Percentiles rank a stretch among this genome's conserved stretches.
Evolutionary conservation across 2,888 invertebrate genomes (phyloP).

Genomic region (Scelioninae gen. 2): DNA sequence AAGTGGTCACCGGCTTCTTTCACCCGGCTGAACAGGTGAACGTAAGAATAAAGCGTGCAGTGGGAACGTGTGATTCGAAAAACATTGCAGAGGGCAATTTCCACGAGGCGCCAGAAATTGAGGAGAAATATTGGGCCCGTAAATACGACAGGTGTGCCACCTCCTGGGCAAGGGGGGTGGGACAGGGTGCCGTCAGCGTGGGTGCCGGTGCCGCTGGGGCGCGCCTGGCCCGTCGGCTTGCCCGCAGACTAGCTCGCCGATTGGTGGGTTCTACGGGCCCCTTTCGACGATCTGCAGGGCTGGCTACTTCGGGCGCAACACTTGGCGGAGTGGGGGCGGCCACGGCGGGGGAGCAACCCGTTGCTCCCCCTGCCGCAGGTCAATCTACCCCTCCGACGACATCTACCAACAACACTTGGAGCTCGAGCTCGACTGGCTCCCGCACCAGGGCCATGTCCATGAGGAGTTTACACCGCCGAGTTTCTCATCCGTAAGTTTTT

Average conservation of each 20-base stretch:
- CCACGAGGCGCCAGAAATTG: conserved; percentile 19
- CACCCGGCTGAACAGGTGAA: conserved; percentile 25
- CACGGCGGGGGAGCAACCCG: conserved; percentile 65
- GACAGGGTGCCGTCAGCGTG: conserved; percentile 77
- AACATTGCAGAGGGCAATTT: conserved; percentile 35
- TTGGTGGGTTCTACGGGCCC: conserved; percentile 78
- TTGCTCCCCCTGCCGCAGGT: conserved; percentile 65
- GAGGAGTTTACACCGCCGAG: conserved; percentile 73
- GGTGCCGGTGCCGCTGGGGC: conserved; percentile 81
- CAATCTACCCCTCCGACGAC: conserved; percentile 63
- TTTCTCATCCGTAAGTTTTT: conserved; percentile 74
- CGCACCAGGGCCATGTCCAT: conserved; percentile 72
- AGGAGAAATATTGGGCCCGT: conserved; percentile 57
- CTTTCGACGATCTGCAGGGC: conserved; percentile 70
- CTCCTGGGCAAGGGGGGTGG: conserved; percentile 79
- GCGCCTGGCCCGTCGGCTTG: conserved; percentile 78
- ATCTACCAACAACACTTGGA: conserved; percentile 61
- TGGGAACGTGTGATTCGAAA: conserved; percentile 28
- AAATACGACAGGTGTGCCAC: conserved; percentile 74
- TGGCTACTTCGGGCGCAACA: conserved; percentile 65
- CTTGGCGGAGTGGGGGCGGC: conserved; percentile 64
- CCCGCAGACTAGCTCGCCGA: conserved; percentile 74
- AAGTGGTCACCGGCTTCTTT: conserved; percentile 18
- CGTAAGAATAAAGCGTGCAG: conserved; percentile 30
- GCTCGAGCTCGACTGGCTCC: conserved; percentile 65